Percentiles rank a stretch among this genome's conserved stretches.
Conservation (phyloP, 2,113 vertebrate genomes). For the Columbina picui region DNA sequence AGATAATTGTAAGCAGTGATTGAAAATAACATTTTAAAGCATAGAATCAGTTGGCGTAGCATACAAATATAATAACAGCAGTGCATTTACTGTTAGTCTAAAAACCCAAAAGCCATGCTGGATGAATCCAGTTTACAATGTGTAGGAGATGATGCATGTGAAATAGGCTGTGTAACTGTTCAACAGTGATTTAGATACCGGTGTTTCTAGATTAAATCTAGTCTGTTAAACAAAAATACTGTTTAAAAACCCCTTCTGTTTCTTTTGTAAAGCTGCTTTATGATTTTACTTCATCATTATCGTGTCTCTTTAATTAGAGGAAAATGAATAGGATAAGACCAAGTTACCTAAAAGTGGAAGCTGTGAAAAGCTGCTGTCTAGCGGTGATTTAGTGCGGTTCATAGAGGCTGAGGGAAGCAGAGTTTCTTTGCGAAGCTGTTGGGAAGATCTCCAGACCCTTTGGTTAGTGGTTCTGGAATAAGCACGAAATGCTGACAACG, state of each 20-base stretch:
- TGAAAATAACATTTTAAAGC: background rate
- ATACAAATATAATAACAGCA: background rate
- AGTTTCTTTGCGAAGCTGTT: constrained; percentile 32
- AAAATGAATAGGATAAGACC: background rate
- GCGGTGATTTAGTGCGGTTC: background rate
- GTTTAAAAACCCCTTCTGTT: background rate
- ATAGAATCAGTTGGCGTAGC: background rate
- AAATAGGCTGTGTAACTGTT: background rate
- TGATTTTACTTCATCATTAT: background rate
- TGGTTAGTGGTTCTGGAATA: constrained; percentile 54
- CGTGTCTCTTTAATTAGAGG: background rate
- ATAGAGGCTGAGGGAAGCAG: background rate
- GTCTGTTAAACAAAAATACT: no score
- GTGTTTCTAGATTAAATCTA: background rate
- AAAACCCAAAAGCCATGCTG: background rate
- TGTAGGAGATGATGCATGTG: background rate
- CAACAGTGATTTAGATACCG: background rate
- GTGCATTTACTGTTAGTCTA: background rate
- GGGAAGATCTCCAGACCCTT: constrained; percentile 46
- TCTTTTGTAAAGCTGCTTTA: background rate
- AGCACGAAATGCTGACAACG: constrained; percentile 54
- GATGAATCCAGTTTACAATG: background rate
- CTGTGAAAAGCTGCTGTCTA: background rate
- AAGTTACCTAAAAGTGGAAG: background rate
- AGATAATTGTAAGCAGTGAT: background rate